These are phyloP conservation scores for Sinohyriopsis cumingii DNA, from an alignment of 2,888 invertebrate genomes.

Conservation along the genomic window DNA sequence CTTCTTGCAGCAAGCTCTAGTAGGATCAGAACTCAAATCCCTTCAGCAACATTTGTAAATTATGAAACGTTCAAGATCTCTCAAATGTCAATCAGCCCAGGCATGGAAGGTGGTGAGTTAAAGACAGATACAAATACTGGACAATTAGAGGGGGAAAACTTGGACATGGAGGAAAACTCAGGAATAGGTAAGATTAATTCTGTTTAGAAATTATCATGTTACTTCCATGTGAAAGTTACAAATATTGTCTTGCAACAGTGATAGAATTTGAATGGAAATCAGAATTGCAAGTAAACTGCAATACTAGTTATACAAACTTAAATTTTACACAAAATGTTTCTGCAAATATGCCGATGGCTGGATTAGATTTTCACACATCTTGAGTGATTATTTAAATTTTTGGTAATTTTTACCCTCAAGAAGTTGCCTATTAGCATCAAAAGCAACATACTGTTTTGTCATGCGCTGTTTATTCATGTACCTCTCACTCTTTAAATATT, in stretches of 20 bases:
- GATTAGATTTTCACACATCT: too few species aligned
- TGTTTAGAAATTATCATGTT: neutral
- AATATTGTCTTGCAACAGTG: neutral
- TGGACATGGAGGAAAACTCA: constrained; percentile 1
- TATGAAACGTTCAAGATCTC: constrained; percentile 47
- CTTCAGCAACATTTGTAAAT: constrained; percentile 53
- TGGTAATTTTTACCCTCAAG: too few species aligned
- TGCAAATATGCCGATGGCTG: too few species aligned
- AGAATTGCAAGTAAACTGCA: constrained; percentile 1
- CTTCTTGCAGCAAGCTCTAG: constrained; percentile 31
- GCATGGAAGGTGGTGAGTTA: too few species aligned
- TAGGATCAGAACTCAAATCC: constrained; percentile 45
- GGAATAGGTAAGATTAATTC: constrained; percentile 1
- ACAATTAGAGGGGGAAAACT: constrained; percentile 3
- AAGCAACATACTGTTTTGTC: too few species aligned
- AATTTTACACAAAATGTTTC: too few species aligned
- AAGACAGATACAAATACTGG: neutral
- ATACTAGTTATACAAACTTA: too few species aligned
- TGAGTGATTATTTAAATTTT: too few species aligned
- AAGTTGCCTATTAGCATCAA: too few species aligned
- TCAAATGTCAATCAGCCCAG: constrained; percentile 26
- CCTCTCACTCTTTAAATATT: too few species aligned
- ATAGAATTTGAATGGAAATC: neutral
- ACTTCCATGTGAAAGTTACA: too few species aligned
- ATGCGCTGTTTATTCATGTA: too few species aligned